phyloP scores from a whole-genome alignment of 2,113 vertebrate species.

The Lagopus muta region DNA sequence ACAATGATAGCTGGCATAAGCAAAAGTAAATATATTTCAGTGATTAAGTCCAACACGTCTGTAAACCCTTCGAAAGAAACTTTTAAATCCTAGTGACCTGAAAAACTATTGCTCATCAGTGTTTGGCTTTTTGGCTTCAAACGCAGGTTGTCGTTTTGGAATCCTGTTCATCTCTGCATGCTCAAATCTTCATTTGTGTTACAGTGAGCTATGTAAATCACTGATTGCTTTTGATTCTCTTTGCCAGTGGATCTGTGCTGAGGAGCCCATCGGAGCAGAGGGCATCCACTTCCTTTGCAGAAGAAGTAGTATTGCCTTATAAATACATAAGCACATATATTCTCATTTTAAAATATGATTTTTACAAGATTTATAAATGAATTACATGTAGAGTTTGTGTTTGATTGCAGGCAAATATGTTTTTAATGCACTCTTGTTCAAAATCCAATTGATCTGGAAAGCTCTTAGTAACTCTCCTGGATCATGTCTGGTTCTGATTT shows the following conservation, averaged over 20 bases:
- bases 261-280: neutral
- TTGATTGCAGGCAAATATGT: neutral
- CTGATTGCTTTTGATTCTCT: neutral
- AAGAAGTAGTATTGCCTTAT: neutral
- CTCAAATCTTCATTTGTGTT: neutral
- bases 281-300: neutral
- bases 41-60: neutral
- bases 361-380: neutral
- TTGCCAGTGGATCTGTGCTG: neutral
- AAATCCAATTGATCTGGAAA: neutral
- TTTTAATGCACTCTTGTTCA: neutral
- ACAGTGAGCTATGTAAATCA: neutral
- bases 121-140: neutral
- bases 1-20: neutral
- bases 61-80: neutral
- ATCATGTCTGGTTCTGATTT: neutral
- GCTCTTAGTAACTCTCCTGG: neutral
- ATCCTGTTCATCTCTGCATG: rapidly evolving
- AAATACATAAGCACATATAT: neutral
- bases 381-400: neutral
- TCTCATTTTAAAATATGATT: neutral
- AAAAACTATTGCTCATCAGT: neutral
- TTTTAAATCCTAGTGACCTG: neutral
- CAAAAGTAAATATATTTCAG: neutral
- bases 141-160: neutral